These are phyloP conservation scores for Cuniculus paca DNA, from an alignment of 2,797 vertebrate genomes.

Conservation along the genomic window DNA sequence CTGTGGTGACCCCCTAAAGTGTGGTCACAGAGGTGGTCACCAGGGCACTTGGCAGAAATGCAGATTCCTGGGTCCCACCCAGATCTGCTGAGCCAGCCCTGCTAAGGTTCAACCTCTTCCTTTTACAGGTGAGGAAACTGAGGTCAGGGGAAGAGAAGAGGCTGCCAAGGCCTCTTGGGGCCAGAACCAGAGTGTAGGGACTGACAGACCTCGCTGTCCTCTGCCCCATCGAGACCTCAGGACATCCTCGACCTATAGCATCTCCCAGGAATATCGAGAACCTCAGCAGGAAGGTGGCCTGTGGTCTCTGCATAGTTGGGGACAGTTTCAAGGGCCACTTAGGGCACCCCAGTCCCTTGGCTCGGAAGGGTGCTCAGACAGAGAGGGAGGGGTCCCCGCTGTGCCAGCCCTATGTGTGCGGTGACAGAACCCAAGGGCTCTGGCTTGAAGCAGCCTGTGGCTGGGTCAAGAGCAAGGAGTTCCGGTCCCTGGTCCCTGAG, in stretches of 20 bases:
- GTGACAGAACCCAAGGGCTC: neutral
- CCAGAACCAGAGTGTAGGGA: neutral
- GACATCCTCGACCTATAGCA: neutral
- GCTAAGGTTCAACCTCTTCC: neutral
- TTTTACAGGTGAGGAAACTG: neutral
- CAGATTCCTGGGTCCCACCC: neutral
- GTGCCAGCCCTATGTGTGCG: neutral
- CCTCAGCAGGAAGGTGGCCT: neutral
- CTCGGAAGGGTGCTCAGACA: neutral
- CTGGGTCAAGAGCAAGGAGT: neutral
- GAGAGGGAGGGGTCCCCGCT: neutral
- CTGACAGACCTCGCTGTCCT: neutral
- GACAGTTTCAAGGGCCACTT: neutral
- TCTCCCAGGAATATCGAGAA: neutral
- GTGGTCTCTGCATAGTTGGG: neutral
- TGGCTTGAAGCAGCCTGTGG: accelerated
- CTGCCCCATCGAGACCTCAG: neutral
- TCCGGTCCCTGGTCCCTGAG: neutral
- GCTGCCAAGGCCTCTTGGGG: neutral
- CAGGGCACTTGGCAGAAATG: neutral
- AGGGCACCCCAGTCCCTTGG: neutral
- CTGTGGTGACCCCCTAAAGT: neutral
- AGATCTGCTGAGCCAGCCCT: neutral
- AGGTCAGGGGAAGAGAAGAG: neutral
- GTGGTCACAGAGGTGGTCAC: neutral